These are phyloP conservation scores for Hyaena hyaena DNA, from an alignment of 2,113 vertebrate genomes.

Conservation along the genomic window DNA sequence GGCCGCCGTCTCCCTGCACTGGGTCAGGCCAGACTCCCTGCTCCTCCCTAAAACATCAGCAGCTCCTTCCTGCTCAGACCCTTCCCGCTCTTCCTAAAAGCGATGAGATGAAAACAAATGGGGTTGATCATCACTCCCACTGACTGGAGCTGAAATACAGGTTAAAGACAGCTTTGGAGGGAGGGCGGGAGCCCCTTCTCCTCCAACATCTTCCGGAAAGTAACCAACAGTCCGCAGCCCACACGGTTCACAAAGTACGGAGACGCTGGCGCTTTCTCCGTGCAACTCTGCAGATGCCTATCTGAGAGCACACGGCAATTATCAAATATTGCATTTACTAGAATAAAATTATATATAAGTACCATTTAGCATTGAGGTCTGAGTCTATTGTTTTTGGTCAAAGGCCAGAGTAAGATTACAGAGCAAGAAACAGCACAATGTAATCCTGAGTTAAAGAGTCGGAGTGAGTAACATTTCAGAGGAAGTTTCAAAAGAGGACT, in stretches of 20 bases:
- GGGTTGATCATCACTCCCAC: neutral
- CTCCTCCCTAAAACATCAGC: neutral
- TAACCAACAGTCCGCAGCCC: neutral
- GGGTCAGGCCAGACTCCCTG: neutral
- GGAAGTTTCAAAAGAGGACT: constrained; percentile 25
- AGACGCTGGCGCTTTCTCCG: neutral
- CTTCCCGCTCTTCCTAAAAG: neutral
- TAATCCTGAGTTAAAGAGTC: neutral
- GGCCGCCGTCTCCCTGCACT: neutral
- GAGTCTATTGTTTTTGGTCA: constrained; percentile 33
- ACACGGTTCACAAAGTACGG: accelerated
- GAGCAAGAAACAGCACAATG: neutral
- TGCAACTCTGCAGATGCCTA: neutral
- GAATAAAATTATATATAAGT: neutral
- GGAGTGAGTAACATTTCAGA: neutral
- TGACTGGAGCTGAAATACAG: neutral
- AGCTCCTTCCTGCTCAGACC: neutral
- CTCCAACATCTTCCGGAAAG: neutral
- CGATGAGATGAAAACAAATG: neutral
- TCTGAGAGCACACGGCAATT: neutral
- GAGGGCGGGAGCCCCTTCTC: neutral
- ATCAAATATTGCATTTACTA: neutral
- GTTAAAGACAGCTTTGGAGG: neutral
- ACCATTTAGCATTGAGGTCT: neutral
- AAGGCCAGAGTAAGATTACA: constrained; percentile 20